A percentile compares a stretch with the other conserved stretches of the same genome.
Evolutionary conservation across 2,113 vertebrate genomes (phyloP).

Genomic region (Recurvirostra avosetta): DNA sequence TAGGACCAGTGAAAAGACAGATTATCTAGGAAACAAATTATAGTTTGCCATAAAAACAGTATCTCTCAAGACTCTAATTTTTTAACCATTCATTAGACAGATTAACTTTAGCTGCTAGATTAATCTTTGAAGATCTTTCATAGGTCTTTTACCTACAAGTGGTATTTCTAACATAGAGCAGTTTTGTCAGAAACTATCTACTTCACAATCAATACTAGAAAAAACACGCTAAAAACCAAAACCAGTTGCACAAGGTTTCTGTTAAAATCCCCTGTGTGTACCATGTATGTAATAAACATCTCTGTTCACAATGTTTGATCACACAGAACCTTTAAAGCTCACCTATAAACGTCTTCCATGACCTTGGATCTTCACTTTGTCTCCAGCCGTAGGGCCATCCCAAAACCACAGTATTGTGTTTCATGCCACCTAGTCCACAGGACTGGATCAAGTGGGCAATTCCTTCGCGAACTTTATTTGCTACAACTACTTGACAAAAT

Average conservation of each 20-base stretch:
- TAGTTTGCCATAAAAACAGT: background rate
- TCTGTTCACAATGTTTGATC: background rate
- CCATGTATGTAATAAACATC: background rate
- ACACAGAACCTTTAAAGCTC: conserved; percentile 6
- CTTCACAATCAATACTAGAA: background rate
- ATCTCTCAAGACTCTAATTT: background rate
- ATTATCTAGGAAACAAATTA: background rate
- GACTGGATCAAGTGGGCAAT: conserved; percentile 96
- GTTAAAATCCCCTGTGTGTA: background rate
- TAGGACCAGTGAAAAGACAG: background rate
- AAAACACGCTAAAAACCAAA: background rate
- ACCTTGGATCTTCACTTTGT: conserved; percentile 95
- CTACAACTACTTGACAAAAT: conserved; percentile 96
- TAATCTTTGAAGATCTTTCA: background rate
- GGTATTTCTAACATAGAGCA: background rate
- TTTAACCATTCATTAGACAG: background rate
- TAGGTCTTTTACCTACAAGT: background rate
- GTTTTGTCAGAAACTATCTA: background rate
- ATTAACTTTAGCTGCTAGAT: background rate
- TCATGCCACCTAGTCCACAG: conserved; percentile 95
- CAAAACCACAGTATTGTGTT: conserved; percentile 96
- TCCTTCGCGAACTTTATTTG: conserved; percentile 90
- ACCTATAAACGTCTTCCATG: conserved; percentile 99
- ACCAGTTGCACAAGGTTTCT: background rate
- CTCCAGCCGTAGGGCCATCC: conserved; percentile 98